Base-by-base conservation (phyloP, 2,797 vertebrate genomes). In the Pseudocheirus occidentalis region DNA sequence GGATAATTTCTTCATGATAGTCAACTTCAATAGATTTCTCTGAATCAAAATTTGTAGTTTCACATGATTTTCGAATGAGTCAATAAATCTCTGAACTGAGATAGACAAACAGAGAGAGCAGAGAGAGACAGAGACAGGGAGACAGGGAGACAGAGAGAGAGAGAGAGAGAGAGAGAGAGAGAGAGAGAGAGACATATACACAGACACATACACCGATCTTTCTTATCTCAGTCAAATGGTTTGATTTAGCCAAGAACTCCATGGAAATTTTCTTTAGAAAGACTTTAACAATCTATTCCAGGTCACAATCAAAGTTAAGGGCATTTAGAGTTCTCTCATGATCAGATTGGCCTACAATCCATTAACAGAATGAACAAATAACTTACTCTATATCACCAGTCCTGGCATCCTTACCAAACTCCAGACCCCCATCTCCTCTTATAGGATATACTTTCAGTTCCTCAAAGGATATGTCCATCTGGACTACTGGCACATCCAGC, bases 271-370 rank as follows among this genome's bases (percentile, higher is more conserved):
- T 62, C 31, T 66, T 66, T 34, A 66, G 58, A 31, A 62, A 31
- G 29, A 62, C 28, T 59, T 59, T 62, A 54, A 28, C 57, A 50
- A 21, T 0, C 2, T 11, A 10, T 14, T 1, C n/a, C 91, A 40
- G 31, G 1, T 50, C 59, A 13, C 91, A 54, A 54, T 53, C 24
- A 50, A 5, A 54, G 4, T 28, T 40, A n/a, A 6, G 59, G n/a
- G 21, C 7, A 9, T 1, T 24, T 4, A 57, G 0, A 1, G 1
- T 0, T 57, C 40, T 62, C 31, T 58, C 28, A 57, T 40, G 7
- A 21, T 12, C 53, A 31, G 5, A 34, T 1, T 0, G 46, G 31
- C 34, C 14, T 66, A 34, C 14, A n/a, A 66, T 66, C 31, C 59
- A 66, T n/a, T 14, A 34, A 66, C 12, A 66, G 13, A 66, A 66